Evolutionary conservation across 92 coral and sea anemone genomes (phyloP).

Genomic region (Umimayanthus kanabou): DNA sequence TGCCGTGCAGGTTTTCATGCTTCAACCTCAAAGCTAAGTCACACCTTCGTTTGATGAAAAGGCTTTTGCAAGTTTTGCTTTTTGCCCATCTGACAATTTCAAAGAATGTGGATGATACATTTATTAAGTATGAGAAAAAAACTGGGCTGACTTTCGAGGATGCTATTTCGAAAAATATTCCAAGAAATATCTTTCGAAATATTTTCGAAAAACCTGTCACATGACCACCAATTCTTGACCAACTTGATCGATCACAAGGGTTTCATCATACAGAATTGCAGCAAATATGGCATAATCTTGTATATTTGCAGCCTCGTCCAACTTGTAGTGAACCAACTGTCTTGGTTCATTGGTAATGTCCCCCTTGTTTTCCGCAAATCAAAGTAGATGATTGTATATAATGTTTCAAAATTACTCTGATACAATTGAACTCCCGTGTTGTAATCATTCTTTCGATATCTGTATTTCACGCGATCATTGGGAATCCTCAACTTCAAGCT

Average conservation of each 20-base stretch:
- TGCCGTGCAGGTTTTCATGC: no score
- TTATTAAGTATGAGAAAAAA: background rate
- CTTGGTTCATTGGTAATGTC: background rate
- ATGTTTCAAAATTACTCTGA: background rate
- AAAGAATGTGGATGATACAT: background rate
- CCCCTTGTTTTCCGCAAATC: conserved; percentile 6
- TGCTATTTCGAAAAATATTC: background rate
- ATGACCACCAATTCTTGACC: no score
- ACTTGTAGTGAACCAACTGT: background rate
- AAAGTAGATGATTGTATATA: conserved; percentile 8
- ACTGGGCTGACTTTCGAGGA: no score
- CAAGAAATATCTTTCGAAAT: no score
- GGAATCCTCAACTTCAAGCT: background rate
- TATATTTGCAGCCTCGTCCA: background rate
- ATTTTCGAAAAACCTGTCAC: background rate
- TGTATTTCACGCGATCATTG: background rate
- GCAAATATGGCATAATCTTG: background rate
- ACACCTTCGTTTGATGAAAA: background rate
- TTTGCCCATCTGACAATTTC: background rate
- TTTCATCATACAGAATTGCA: no score
- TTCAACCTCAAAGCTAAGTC: background rate
- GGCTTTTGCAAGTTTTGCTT: no score
- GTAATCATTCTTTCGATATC: no score
- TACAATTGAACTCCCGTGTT: background rate
- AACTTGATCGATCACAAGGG: no score